These are phyloP conservation scores for Heterochromis multidens DNA, from an alignment of 2,113 vertebrate genomes.

Conservation along the genomic window DNA sequence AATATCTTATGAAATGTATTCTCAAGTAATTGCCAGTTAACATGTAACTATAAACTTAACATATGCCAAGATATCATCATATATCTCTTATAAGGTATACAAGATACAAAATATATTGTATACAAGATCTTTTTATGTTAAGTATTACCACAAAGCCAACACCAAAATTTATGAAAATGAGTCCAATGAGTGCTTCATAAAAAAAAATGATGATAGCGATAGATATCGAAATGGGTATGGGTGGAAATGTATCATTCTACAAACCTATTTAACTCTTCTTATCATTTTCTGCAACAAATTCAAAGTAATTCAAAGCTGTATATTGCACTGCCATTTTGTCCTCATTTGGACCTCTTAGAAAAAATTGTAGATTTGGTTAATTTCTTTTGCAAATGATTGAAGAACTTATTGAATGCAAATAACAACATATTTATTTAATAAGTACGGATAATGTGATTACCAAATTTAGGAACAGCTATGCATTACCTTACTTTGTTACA, in stretches of 20 bases:
- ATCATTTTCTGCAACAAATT: not conserved
- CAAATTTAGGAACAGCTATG: not conserved
- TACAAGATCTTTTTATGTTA: not conserved
- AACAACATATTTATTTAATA: not conserved
- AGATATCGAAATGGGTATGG: not conserved
- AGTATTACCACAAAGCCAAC: not conserved
- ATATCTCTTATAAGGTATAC: not conserved
- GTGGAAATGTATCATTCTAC: rapidly evolving
- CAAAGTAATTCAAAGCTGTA: not conserved
- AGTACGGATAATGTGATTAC: not conserved
- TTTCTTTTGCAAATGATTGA: no score
- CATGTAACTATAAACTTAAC: not conserved
- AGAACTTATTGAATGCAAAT: no score
- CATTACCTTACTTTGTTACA: not conserved
- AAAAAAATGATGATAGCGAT: not conserved
- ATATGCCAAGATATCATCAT: not conserved
- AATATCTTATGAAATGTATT: not conserved
- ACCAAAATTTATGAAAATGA: not conserved
- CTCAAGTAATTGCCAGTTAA: not conserved
- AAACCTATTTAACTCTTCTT: not conserved
- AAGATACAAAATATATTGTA: no score
- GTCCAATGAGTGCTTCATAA: not conserved
- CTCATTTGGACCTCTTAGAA: not conserved
- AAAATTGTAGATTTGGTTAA: no score
- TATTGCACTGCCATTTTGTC: not conserved